Percentiles rank a stretch among this genome's conserved stretches.
phyloP scores from a whole-genome alignment of 2,797 vertebrate genomes.

The Platyrinchus mystaceus region DNA sequence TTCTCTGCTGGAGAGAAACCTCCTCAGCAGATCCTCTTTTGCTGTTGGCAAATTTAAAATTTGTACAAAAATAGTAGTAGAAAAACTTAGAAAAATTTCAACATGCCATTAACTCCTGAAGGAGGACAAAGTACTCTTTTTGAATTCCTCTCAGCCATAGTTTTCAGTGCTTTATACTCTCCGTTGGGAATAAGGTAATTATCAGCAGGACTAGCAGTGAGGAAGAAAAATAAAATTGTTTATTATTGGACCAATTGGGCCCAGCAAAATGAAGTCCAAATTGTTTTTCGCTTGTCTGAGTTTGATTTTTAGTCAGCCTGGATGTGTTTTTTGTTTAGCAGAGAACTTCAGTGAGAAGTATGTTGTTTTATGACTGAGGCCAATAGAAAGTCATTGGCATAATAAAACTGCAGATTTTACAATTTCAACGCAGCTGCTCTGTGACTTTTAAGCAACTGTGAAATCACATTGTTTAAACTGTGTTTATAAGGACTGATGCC shows the following conservation, averaged over 20 bases:
- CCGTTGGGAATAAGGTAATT: not conserved
- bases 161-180: constrained; percentile 2
- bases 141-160: not conserved
- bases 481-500: constrained; percentile 47
- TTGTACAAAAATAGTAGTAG: not conserved
- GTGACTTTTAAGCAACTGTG: constrained; percentile 72
- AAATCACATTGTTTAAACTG: constrained; percentile 70
- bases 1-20: constrained; percentile 20
- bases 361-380: constrained; percentile 62
- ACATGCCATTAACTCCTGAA: not conserved
- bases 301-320: constrained; percentile 66
- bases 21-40: constrained; percentile 32
- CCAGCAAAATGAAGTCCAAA: not conserved
- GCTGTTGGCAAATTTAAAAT: constrained; percentile 24
- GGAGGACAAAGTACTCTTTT: not conserved
- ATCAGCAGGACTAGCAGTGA: not conserved
- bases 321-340: constrained; percentile 66
- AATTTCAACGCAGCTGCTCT: constrained; percentile 62
- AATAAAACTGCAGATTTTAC: constrained; percentile 71
- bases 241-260: constrained; percentile 36
- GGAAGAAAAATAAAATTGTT: constrained; percentile 57
- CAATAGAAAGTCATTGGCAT: constrained; percentile 68
- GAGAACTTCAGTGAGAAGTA: constrained; percentile 58
- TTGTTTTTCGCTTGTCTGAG: constrained; percentile 20
- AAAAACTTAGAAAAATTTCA: constrained; percentile 16